A percentile compares a stretch with the other conserved stretches of the same genome.
phyloP scores from a whole-genome alignment of 1,140 invertebrate genomes.

The Drosophila kikkawai region DNA sequence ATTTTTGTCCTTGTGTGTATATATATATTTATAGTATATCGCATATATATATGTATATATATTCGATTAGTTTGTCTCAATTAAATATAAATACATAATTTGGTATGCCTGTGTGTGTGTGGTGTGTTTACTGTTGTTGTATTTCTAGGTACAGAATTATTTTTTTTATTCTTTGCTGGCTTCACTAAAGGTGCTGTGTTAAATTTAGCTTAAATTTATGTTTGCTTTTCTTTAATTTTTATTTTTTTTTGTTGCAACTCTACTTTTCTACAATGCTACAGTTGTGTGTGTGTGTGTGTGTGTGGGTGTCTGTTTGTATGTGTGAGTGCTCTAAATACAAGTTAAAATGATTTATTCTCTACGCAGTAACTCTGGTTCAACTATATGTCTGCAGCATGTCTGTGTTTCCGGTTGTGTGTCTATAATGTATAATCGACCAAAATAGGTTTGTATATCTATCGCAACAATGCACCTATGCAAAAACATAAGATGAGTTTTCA shows the following conservation, averaged over 20 bases:
- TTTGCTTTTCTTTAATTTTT: conserved; percentile 60
- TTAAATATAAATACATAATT: conserved; percentile 68
- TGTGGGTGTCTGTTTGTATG: conserved; percentile 33
- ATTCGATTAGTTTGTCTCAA: conserved; percentile 57
- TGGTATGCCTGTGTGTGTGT: conserved; percentile 30
- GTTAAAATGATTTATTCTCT: conserved; percentile 74
- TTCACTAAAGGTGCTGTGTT: conserved; percentile 69
- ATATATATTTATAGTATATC: conserved; percentile 60
- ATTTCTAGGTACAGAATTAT: conserved; percentile 78
- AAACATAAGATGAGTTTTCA: conserved; percentile 76
- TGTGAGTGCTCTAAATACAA: conserved; percentile 76
- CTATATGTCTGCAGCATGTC: conserved; percentile 53
- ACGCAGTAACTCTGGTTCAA: conserved; percentile 69
- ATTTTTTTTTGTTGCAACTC: conserved; percentile 61
- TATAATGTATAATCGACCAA: conserved; percentile 52
- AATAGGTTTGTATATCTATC: conserved; percentile 72
- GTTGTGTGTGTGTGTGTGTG: conserved; percentile 35
- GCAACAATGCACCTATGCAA: conserved; percentile 79
- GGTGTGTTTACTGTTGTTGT: conserved; percentile 49
- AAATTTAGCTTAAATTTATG: conserved; percentile 75
- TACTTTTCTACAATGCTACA: conserved; percentile 80
- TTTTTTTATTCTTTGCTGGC: conserved; percentile 50
- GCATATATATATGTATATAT: conserved; percentile 54
- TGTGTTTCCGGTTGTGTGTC: conserved; percentile 28
- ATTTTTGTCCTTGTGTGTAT: conserved; percentile 58